Base-by-base conservation (phyloP, 1,140 invertebrate species). In the Phenacoccus solenopsis region DNA sequence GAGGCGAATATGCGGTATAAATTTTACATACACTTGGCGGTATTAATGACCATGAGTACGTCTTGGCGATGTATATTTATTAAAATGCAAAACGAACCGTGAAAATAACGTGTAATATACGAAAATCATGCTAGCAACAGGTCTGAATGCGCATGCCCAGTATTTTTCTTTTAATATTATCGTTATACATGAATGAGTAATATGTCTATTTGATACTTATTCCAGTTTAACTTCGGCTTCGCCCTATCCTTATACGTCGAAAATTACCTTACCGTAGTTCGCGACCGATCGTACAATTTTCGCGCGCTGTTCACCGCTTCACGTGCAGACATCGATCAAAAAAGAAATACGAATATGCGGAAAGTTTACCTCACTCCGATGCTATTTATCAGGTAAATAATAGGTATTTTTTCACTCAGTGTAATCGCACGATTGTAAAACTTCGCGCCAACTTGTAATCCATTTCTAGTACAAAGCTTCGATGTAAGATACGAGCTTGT, bases 91-190 rank as follows among this genome's bases (percentile, higher is more conserved):
- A 64, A 64, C 25, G 22, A 64, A 27, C 59, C 59, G 59, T 64
- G 59, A 64, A 64, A 27, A 25, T 64, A 64, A 64, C 59, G 59
- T 16, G 25, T 64, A 64, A 64, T 64, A 64, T 64, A 64, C 59
- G 21, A 25, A 64, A 64, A 64, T 64, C 59, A 64, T 64, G 59
- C 59, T 64, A 64, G 59, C 59, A 64, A 64, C 59, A 64, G 59
- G 59, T 64, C 59, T 10, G 22, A 49, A 27, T 64, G 59, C 59
- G 59, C 59, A 64, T 24, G 59, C 59, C 25, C 59, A 25, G 21
- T 27, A 27, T 25, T 64, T 25, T 64, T 64, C 59, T 64, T 27
- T 16, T 16, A 25, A 25, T 64, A 24, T 64, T 64, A 24, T 64
- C 59, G 22, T 64, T 64, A 64, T 64, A 64, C 59, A 64, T 64